Base-by-base conservation (phyloP, 1,140 invertebrate genomes). In the Anoplolepis gracilipes region DNA sequence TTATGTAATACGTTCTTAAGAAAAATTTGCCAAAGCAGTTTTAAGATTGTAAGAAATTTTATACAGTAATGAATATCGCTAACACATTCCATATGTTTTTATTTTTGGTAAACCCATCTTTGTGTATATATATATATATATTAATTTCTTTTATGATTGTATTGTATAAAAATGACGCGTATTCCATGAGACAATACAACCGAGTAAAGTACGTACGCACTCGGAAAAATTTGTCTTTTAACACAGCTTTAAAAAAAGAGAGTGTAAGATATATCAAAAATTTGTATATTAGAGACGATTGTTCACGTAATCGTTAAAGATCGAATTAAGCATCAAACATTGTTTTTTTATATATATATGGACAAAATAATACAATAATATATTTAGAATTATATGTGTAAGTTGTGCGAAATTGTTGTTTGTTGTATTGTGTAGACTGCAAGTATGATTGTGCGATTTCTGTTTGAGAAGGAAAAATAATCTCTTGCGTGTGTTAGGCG, bases 181-280 rank as follows among this genome's bases (percentile, higher is more conserved):
- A 79, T 69, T 82, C 59, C 62, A 69, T 10, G 65, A 86, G 90
- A 91, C 88, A 91, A 91, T 91, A 91, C 86, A 67, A 88, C 73
- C 28, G 33, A 76, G 49, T 67, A 86, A 86, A 84, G 13, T 57
- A 62, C 65, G 49, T 65, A 75, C 57, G 73, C 25, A 16, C 49
- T 46, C 1, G 77, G 59, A 67, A 84, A 64, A 65, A 81, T 82
- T 82, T 87, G 69, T 89, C 36, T 77, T 67, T 49, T 85, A 86
- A 69, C n/a, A 76, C 16, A 89, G 49, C 53, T 87, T 87, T 87
- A 65, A 22, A 67, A 49, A 69, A 16, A 67, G n/a, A 78, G 30
- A 55, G 33, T 87, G 42, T 84, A 57, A 85, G 11, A 85, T 82
- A 64, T 78, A 64, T 42, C 73, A 78, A 84, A 87, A 70, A 79